Conservation (phyloP, 37 sponge, comb jelly and placozoan species). For the Halisarca cf. caerulea region DNA sequence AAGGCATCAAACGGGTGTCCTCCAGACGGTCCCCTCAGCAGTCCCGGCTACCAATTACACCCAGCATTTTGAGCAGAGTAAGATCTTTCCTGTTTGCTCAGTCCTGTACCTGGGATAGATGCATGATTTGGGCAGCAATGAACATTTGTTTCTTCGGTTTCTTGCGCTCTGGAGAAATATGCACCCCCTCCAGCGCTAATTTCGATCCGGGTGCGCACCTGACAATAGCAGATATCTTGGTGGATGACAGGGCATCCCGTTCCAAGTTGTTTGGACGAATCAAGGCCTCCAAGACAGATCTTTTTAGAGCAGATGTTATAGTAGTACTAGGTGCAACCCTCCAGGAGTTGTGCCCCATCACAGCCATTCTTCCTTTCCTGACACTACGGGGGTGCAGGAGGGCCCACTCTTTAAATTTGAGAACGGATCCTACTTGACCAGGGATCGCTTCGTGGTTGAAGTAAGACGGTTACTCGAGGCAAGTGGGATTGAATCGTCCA, state of each 20-base stretch:
- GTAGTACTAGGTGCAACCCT: not conserved
- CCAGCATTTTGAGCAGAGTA: not conserved
- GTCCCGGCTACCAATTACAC: not conserved
- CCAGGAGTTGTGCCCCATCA: not conserved
- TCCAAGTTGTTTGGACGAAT: not conserved
- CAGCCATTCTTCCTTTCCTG: not conserved
- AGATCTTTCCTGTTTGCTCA: not conserved
- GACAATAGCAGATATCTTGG: not conserved
- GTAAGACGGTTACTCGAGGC: too few species aligned
- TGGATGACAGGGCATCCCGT: not conserved
- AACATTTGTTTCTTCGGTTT: constrained; percentile 4
- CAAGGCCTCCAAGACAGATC: not conserved
- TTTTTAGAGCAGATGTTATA: not conserved
- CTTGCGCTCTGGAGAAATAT: not conserved
- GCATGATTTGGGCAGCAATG: not conserved
- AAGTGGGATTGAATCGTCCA: too few species aligned
- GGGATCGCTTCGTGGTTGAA: too few species aligned
- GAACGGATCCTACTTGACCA: not conserved
- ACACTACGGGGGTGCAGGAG: not conserved
- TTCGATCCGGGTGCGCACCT: not conserved
- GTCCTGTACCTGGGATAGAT: not conserved
- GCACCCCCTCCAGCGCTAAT: not conserved
- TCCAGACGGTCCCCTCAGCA: not conserved
- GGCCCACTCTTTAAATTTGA: not conserved
- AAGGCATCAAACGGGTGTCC: not conserved